phyloP scores from a whole-genome alignment of 2,888 invertebrate species.

The Morinoia aosen region DNA sequence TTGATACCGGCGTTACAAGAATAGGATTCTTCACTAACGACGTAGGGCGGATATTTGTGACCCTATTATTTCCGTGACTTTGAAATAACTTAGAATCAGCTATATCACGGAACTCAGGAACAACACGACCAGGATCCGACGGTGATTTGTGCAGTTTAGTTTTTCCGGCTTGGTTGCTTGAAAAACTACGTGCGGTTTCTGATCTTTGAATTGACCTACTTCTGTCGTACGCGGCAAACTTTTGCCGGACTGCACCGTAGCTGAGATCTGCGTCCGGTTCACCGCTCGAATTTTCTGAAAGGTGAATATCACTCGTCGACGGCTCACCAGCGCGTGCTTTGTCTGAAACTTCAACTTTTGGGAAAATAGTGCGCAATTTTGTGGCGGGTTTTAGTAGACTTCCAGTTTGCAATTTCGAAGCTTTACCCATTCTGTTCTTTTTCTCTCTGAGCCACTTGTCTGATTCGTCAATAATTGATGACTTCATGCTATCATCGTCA shows the following conservation, averaged over 20 bases:
- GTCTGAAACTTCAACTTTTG: neutral
- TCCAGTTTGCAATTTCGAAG: constrained; percentile 43
- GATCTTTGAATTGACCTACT: constrained; percentile 54
- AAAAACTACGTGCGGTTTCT: neutral
- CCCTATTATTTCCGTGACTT: neutral
- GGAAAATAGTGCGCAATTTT: neutral
- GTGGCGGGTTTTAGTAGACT: constrained; percentile 15
- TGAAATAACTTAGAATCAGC: neutral
- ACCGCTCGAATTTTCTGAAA: neutral
- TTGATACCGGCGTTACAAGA: constrained; percentile 63
- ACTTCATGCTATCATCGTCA: neutral
- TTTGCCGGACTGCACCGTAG: constrained; percentile 64
- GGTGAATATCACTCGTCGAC: neutral
- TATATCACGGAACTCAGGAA: neutral
- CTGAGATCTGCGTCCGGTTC: constrained; percentile 57
- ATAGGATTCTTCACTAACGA: constrained; percentile 65
- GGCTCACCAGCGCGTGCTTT: neutral
- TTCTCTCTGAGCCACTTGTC: constrained; percentile 48
- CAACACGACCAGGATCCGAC: constrained; percentile 1
- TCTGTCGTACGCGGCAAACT: constrained; percentile 63
- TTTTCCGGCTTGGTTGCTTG: neutral
- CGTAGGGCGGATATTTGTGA: constrained; percentile 58
- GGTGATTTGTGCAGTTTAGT: constrained; percentile 28
- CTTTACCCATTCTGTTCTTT: constrained; percentile 35
- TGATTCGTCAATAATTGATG: constrained; percentile 26